phyloP scores from a whole-genome alignment of 2,888 invertebrate genomes.

The Buathra laborator region DNA sequence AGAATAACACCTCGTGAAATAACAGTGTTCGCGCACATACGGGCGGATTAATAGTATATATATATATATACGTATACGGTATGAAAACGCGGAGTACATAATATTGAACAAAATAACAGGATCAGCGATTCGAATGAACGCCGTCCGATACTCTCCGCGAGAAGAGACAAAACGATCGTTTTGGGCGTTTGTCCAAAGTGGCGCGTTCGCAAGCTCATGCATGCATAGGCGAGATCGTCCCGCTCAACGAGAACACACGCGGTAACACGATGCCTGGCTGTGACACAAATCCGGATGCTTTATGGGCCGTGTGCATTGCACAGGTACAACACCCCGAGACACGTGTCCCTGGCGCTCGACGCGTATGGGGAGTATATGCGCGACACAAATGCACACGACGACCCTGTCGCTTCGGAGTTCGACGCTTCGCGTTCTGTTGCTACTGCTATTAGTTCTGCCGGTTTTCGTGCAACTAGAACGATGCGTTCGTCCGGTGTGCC shows the following conservation, averaged over 20 bases:
- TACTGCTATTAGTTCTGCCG: conserved; percentile 56
- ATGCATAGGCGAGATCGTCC: conserved; percentile 35
- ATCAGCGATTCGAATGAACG: conserved; percentile 29
- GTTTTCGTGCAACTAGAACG: conserved; percentile 33
- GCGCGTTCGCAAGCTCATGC: conserved; percentile 50
- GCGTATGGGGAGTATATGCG: conserved; percentile 34
- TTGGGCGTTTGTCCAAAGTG: conserved; percentile 64
- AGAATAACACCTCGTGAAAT: too few species aligned
- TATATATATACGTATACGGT: too few species aligned
- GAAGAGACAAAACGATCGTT: conserved; percentile 47
- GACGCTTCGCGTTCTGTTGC: conserved; percentile 39
- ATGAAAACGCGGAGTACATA: neutral
- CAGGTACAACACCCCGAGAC: conserved; percentile 68
- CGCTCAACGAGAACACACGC: conserved; percentile 39
- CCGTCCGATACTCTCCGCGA: conserved; percentile 3
- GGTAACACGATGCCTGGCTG: conserved; percentile 70
- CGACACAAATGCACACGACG: conserved; percentile 45
- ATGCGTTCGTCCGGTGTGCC: neutral
- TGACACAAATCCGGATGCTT: conserved; percentile 74
- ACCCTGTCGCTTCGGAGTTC: conserved; percentile 24
- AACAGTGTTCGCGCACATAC: too few species aligned
- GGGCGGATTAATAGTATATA: too few species aligned
- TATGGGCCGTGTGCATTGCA: conserved; percentile 68
- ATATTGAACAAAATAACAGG: neutral
- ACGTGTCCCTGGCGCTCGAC: conserved; percentile 62